Percentiles rank a stretch among this genome's conserved stretches.
phyloP scores from a whole-genome alignment of 2,113 vertebrate genomes.

The Orycteropus afer region DNA sequence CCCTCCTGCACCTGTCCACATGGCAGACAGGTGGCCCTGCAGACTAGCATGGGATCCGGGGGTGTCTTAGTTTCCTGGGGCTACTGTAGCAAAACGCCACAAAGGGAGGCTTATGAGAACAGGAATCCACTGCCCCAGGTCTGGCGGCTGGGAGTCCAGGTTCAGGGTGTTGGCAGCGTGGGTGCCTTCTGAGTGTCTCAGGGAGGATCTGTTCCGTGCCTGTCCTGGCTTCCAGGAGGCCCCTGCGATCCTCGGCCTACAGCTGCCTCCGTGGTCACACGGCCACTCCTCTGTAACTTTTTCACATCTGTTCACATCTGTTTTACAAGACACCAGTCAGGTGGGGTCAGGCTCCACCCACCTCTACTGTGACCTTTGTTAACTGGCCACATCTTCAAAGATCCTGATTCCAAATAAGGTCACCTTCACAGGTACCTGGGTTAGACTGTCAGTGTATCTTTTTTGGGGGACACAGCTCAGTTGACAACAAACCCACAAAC shows the following conservation, averaged over 20 bases:
- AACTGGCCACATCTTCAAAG: neutral
- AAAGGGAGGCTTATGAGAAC: neutral
- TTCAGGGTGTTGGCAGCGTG: neutral
- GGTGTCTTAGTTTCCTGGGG: neutral
- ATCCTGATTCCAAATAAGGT: neutral
- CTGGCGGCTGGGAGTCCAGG: neutral
- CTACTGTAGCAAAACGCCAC: neutral
- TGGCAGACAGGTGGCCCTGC: neutral
- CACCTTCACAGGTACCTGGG: neutral
- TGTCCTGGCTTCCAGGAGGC: neutral
- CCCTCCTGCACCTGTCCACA: neutral
- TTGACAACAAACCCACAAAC: no score
- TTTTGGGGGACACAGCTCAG: neutral
- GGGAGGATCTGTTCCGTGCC: neutral
- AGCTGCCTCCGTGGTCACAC: neutral
- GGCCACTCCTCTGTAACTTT: no score
- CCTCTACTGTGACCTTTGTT: no score
- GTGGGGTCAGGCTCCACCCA: no score
- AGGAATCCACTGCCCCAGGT: neutral
- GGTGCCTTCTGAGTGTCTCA: neutral
- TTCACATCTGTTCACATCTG: neutral
- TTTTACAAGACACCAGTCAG: neutral
- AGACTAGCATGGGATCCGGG: neutral
- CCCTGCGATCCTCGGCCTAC: no score
- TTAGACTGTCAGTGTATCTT: neutral